Base-by-base conservation (phyloP, 2,888 invertebrate species). In the Drosophila diplacantha region DNA sequence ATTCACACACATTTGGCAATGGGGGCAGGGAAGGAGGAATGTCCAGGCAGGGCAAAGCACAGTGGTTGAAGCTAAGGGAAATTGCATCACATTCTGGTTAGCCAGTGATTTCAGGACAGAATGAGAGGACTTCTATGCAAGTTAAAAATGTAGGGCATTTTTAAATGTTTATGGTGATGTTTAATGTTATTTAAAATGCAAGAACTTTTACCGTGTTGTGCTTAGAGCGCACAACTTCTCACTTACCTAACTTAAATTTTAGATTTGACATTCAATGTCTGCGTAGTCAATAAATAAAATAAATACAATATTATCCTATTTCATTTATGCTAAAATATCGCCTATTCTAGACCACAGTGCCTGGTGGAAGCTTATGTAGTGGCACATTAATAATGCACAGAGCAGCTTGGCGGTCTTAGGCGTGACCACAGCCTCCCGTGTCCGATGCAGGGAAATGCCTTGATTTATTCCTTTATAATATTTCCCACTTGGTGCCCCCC, bases 391-490 rank as follows among this genome's bases (percentile, higher is more conserved):
- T 74, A 73, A 73, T 79, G 60, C 53, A 58, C 43, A 43, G 37
- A 34, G 39, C 38, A 6, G 14, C 41, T 34, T 8, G 41, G 37
- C 38, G 50, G 50, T 57, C 55, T 37, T 73, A 47, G 50, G 32
- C 60, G 60, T 52, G 59, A 58, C 58, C 66, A 41, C 46, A 37
- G 44, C 43, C 47, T 14, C 26, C 43, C 46, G 57, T 62, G 61
- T 46, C 71, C 47, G 43, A 39, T 53, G 51, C 65, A 60, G 68
- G 61, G 44, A 52, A 59, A 69, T 69, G 55, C 46, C 66, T 69
- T 75, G 76, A 75, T 73, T 73, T 71, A 75, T 69, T 75, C 52
- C 41, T 58, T 73, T 75, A 59, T 58, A 59, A 53, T 52, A 60
- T 58, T 59, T 57, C 43, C 41, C 47, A 41, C 58, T 55, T 41